Percentiles rank a stretch among this genome's conserved stretches.
Conservation (phyloP, 1,140 invertebrate species). For the Apis cerana region DNA sequence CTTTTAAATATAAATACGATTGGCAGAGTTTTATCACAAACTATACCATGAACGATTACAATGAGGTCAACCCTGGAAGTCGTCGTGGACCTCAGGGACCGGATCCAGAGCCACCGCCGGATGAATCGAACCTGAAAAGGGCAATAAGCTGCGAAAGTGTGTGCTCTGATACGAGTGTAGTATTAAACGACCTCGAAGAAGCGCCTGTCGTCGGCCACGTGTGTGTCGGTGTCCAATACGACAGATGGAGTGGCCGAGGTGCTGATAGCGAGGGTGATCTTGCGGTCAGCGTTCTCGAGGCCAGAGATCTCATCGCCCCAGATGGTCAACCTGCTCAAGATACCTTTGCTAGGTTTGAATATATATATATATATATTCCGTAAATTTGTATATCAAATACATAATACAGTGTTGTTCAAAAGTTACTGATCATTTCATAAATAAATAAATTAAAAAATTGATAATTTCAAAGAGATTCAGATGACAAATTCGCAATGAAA, state of each 20-base stretch:
- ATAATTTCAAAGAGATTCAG: no score
- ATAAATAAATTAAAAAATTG: no score
- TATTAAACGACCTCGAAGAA: slow-evolving; percentile 86
- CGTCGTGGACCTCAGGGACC: slow-evolving; percentile 69
- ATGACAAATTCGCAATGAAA: no score
- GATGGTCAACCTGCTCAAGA: slow-evolving; percentile 85
- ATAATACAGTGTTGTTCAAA: no score
- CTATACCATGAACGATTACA: slow-evolving; percentile 60
- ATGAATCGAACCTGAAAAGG: slow-evolving; percentile 81
- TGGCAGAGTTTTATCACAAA: slow-evolving; percentile 60
- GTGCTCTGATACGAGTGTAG: slow-evolving; percentile 90
- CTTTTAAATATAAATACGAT: neutral
- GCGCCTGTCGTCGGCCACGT: slow-evolving; percentile 88
- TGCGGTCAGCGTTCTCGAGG: slow-evolving; percentile 88
- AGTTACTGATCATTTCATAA: no score
- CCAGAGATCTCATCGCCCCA: slow-evolving; percentile 85
- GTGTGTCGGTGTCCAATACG: slow-evolving; percentile 89
- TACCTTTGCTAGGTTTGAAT: slow-evolving; percentile 84
- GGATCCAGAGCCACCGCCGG: slow-evolving; percentile 73
- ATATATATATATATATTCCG: no score
- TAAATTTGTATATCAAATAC: neutral
- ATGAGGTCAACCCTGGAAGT: slow-evolving; percentile 62
- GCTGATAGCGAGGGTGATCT: slow-evolving; percentile 87
- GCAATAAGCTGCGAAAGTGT: slow-evolving; percentile 92
- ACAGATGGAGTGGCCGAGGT: slow-evolving; percentile 82